Conservation (phyloP, 1,140 invertebrate genomes). For the Drosophila ironensis region DNA sequence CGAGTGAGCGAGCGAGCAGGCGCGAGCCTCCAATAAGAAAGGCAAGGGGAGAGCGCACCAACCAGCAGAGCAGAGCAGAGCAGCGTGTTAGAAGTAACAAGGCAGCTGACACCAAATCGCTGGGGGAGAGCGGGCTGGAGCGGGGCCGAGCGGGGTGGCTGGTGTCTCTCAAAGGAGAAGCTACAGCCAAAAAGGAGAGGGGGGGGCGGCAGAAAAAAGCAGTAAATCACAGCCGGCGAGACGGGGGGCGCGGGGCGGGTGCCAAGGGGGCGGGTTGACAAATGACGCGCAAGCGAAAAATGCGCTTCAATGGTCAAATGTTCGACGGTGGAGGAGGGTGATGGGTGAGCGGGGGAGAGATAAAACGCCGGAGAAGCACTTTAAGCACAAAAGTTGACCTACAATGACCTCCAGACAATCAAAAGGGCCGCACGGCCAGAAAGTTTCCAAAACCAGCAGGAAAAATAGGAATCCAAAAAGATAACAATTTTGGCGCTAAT, state of each 20-base stretch:
- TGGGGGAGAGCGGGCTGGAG: too few species aligned
- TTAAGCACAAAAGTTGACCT: slow-evolving; percentile 52
- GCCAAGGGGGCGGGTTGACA: slow-evolving; percentile 51
- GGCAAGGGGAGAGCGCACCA: slow-evolving; percentile 59
- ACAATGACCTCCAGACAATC: slow-evolving; percentile 50
- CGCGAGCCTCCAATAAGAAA: slow-evolving; percentile 71
- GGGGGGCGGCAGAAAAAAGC: not conserved
- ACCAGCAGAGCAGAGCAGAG: slow-evolving; percentile 52
- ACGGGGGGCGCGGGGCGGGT: not conserved
- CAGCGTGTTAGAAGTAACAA: slow-evolving; percentile 78
- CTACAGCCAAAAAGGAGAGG: not conserved
- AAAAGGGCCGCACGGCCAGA: slow-evolving; percentile 6
- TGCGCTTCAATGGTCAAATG: slow-evolving; percentile 79
- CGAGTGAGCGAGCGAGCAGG: slow-evolving; percentile 18
- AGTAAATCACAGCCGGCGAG: slow-evolving; percentile 11
- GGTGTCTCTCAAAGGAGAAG: too few species aligned
- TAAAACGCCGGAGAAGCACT: slow-evolving; percentile 30
- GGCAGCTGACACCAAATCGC: slow-evolving; percentile 70
- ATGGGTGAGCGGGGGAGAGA: not conserved
- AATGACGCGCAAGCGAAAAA: slow-evolving; percentile 78
- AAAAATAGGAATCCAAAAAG: not conserved
- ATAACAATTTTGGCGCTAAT: too few species aligned
- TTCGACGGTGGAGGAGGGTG: slow-evolving; percentile 2
- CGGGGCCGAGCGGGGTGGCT: too few species aligned
- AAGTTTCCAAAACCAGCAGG: not conserved